Percentiles rank a stretch among this genome's conserved stretches.
phyloP scores from a whole-genome alignment of 92 coral and sea anemone genomes.

The Pocillopora meandrina region DNA sequence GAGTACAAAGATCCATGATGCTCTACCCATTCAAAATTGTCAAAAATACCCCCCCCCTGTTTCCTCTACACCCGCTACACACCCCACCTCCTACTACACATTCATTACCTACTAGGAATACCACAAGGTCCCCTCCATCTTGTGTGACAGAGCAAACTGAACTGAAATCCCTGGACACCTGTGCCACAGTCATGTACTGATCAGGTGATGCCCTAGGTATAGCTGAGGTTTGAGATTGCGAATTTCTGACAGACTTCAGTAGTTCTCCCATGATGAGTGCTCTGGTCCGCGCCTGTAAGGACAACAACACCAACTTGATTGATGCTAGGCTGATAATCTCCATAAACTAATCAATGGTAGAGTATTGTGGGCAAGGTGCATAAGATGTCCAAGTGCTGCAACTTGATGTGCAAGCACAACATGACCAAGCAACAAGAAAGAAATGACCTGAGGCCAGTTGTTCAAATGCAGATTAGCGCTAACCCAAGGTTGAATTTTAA shows the following conservation, averaged over 20 bases:
- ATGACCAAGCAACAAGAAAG: too few relatives aligned
- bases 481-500: too few relatives aligned
- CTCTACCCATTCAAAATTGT: too few relatives aligned
- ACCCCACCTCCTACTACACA: neutral
- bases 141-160: constrained; percentile 42
- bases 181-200: constrained; percentile 10
- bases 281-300: constrained; percentile 86
- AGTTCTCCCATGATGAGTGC: constrained; percentile 74
- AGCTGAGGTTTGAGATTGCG: neutral
- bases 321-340: neutral
- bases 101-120: constrained; percentile 83
- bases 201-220: neutral
- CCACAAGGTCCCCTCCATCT: constrained; percentile 69
- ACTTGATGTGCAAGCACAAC: too few relatives aligned
- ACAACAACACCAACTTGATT: neutral
- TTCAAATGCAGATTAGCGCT: too few relatives aligned
- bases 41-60: too few relatives aligned
- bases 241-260: constrained; percentile 56
- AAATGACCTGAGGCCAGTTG: too few relatives aligned
- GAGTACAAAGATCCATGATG: too few relatives aligned
- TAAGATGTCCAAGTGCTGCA: too few relatives aligned
- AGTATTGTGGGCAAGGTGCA: neutral
- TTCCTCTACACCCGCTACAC: too few relatives aligned
- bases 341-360: neutral
- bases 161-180: constrained; percentile 66